phyloP scores from a whole-genome alignment of 37 sponge, comb jelly and placozoan genomes.

The Haliclona indistincta region DNA sequence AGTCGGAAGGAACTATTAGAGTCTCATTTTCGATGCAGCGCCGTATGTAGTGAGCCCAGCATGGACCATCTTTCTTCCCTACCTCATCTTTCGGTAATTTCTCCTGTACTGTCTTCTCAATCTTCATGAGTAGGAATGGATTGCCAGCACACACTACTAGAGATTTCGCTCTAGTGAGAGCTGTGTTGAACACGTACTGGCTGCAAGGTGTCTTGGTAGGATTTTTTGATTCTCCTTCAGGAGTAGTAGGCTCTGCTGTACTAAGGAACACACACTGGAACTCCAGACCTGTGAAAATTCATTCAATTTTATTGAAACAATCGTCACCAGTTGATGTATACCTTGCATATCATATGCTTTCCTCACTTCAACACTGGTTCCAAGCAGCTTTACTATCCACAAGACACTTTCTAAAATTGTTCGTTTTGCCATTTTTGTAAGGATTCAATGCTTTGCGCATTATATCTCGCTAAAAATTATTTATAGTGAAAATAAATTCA shows the following conservation, averaged over 20 bases:
- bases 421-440: no score
- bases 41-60: slow-evolving; percentile 46
- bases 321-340: background rate
- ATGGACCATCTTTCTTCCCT: background rate
- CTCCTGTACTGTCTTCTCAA: background rate
- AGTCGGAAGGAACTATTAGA: background rate
- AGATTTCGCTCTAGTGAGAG: slow-evolving; percentile 45
- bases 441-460: no score
- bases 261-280: slow-evolving; percentile 51
- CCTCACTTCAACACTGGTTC: background rate
- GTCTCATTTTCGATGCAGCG: slow-evolving; percentile 33
- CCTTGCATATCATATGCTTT: slow-evolving; percentile 10
- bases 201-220: slow-evolving; percentile 37
- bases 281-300: slow-evolving; percentile 32
- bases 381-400: no score
- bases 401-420: no score
- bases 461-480: no score
- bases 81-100: no score
- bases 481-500: no score
- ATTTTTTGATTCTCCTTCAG: slow-evolving; percentile 8
- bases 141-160: slow-evolving; percentile 47
- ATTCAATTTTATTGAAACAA: background rate
- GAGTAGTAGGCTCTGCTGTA: slow-evolving; percentile 44
- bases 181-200: slow-evolving; percentile 60
- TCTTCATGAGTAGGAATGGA: slow-evolving; percentile 47